phyloP scores from a whole-genome alignment of 2,113 vertebrate species.

The Hemibates koningsi region DNA sequence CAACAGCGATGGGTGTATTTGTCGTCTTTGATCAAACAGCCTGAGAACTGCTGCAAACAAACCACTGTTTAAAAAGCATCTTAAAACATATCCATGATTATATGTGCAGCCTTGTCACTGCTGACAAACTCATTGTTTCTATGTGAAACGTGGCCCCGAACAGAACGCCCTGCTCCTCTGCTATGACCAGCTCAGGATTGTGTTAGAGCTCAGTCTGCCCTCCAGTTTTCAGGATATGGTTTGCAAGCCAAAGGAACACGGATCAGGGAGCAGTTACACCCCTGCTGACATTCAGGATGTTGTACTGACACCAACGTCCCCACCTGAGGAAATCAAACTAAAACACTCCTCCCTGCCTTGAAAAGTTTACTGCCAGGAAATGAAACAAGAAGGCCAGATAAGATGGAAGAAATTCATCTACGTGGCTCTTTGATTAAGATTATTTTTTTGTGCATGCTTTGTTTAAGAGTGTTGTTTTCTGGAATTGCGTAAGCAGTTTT shows the following conservation, averaged over 20 bases:
- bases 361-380: background rate
- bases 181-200: slow-evolving; percentile 75
- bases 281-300: slow-evolving; percentile 36
- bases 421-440: background rate
- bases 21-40: background rate
- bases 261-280: slow-evolving; percentile 19
- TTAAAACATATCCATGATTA: background rate
- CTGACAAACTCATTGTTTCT: background rate
- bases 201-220: slow-evolving; percentile 74
- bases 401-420: background rate
- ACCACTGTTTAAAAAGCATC: background rate
- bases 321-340: background rate
- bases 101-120: background rate
- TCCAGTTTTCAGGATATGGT: background rate
- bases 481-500: background rate
- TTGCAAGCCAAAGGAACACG: background rate
- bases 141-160: background rate
- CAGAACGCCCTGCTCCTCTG: slow-evolving; percentile 82
- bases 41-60: background rate
- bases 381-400: background rate
- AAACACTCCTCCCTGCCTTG: background rate
- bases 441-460: background rate
- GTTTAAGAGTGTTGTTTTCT: background rate
- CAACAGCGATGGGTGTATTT: background rate
- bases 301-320: background rate